A percentile compares a stretch with the other conserved stretches of the same genome.
Conservation (phyloP, 2,113 vertebrate genomes). For the Sarotherodon lohbergeri region DNA sequence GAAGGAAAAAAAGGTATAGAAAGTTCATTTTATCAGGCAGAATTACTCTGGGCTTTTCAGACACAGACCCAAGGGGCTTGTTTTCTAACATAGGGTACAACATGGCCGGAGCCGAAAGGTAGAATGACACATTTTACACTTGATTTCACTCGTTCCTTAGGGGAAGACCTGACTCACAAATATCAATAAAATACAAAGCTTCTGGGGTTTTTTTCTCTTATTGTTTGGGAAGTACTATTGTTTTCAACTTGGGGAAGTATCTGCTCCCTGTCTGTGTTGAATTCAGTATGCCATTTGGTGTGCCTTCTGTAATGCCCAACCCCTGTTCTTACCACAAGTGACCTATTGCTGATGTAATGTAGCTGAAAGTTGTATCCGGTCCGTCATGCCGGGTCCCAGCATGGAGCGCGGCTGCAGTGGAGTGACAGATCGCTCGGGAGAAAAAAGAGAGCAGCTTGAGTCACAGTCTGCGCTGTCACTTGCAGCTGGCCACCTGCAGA, state of each 20-base stretch:
- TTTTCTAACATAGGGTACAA: background rate
- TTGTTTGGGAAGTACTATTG: background rate
- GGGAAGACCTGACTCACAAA: background rate
- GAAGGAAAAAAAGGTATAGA: background rate
- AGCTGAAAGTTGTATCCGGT: background rate
- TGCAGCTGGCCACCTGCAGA: constrained; percentile 33
- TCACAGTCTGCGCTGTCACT: constrained; percentile 17
- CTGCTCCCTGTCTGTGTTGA: background rate
- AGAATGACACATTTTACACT: background rate
- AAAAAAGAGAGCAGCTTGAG: constrained; percentile 36
- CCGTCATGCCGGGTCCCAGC: background rate
- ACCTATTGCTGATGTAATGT: background rate
- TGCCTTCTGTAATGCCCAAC: background rate
- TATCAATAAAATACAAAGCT: background rate
- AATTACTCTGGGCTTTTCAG: background rate
- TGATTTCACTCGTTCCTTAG: background rate
- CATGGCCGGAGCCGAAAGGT: background rate
- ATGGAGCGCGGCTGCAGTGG: background rate
- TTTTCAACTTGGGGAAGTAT: background rate
- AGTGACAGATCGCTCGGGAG: background rate
- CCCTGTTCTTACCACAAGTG: background rate
- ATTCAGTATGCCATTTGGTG: background rate
- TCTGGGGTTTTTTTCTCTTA: accelerated
- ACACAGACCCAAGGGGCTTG: background rate
- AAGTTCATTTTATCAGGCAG: background rate